A percentile compares a stretch with the other conserved stretches of the same genome.
Conservation (phyloP, 2,113 vertebrate genomes). For the Tichodroma muraria region DNA sequence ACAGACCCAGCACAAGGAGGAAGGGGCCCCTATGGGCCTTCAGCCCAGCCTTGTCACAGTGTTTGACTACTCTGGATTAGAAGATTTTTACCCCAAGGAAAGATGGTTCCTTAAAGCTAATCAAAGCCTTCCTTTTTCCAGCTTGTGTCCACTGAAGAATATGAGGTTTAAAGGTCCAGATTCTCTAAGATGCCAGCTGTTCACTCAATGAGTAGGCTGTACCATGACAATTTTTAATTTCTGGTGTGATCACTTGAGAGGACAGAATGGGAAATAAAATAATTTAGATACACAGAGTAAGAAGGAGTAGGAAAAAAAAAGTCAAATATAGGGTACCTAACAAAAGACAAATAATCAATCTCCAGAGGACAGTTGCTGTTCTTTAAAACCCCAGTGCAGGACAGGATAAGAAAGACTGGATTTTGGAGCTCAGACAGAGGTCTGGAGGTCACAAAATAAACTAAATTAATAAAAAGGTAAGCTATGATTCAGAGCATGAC, state of each 20-base stretch:
- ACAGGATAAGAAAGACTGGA: neutral
- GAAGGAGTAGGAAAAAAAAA: neutral
- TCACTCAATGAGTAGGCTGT: neutral
- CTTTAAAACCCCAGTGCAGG: neutral
- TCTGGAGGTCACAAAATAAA: neutral
- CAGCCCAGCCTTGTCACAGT: neutral
- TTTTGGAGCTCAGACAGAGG: neutral
- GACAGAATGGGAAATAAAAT: neutral
- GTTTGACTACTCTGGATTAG: neutral
- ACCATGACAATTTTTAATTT: neutral
- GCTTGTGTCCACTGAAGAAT: neutral
- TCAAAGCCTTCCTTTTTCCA: neutral
- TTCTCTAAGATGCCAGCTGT: neutral
- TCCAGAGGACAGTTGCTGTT: neutral
- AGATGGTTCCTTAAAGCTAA: neutral
- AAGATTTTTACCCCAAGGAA: neutral
- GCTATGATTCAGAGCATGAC: neutral
- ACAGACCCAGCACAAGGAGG: fast-evolving
- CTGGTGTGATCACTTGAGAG: neutral
- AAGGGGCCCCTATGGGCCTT: neutral
- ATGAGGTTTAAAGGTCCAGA: neutral
- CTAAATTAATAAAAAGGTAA: neutral
- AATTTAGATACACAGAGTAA: neutral
- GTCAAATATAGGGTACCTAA: neutral
- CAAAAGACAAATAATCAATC: neutral